A percentile compares a stretch with the other conserved stretches of the same genome.
These are phyloP conservation scores for Chaenocephalus aceratus DNA, from an alignment of 2,113 vertebrate genomes.

Conservation along the genomic window DNA sequence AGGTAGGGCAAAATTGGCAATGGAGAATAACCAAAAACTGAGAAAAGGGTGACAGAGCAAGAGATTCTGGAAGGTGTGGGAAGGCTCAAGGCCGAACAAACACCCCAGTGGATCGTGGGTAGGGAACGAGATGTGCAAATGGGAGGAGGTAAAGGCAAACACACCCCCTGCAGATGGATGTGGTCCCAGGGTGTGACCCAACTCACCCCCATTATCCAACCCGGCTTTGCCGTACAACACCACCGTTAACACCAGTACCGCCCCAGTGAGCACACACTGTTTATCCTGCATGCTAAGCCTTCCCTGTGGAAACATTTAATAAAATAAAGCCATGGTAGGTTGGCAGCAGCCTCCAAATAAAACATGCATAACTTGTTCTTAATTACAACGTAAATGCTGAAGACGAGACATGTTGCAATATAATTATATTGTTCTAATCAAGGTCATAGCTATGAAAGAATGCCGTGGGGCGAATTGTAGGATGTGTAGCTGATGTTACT, in stretches of 20 bases:
- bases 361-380: slow-evolving; percentile 11
- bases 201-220: slow-evolving; percentile 35
- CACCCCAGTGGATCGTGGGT: slow-evolving; percentile 58
- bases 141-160: slow-evolving; percentile 62
- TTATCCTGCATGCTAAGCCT: slow-evolving; percentile 46
- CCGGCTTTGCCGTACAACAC: slow-evolving; percentile 11
- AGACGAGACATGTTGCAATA: background rate
- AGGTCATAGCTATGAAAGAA: slow-evolving; percentile 26
- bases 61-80: slow-evolving; percentile 43
- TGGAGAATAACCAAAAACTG: background rate
- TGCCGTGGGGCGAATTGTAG: background rate
- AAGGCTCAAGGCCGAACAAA: slow-evolving; percentile 67
- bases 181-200: slow-evolving; percentile 68
- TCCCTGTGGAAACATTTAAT: slow-evolving; percentile 34
- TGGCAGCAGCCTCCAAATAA: slow-evolving; percentile 26
- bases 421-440: slow-evolving; percentile 13
- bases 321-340: background rate
- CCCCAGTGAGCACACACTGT: slow-evolving; percentile 61
- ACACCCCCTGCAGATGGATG: slow-evolving; percentile 68
- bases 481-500: background rate
- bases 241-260: background rate
- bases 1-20: background rate
- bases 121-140: slow-evolving; percentile 7
- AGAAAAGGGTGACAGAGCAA: background rate
- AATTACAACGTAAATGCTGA: slow-evolving; percentile 22